phyloP scores from a whole-genome alignment of 2,797 vertebrate genomes.

The Syncerus caffer region DNA sequence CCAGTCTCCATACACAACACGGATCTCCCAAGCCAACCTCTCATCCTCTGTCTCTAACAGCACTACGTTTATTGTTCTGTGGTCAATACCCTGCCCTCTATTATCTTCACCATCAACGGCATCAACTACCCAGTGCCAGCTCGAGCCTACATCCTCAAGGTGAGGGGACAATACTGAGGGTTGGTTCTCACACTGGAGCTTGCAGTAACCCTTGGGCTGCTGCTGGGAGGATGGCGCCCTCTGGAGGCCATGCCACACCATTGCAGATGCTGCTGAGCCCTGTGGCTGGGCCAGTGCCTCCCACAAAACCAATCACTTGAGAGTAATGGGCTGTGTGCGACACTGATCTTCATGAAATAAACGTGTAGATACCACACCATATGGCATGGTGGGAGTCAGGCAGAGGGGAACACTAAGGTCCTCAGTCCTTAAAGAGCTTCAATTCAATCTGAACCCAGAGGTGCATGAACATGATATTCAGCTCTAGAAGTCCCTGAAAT shows the following conservation, averaged over 20 bases:
- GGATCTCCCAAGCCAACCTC: too few relatives aligned
- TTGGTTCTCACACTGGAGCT: background rate
- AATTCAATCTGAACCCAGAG: too few relatives aligned
- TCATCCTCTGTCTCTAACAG: too few relatives aligned
- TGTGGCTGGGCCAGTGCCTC: background rate
- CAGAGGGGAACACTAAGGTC: too few relatives aligned
- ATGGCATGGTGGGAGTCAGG: background rate
- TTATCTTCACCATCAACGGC: background rate
- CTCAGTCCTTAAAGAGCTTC: too few relatives aligned
- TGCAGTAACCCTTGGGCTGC: background rate
- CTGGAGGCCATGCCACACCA: background rate
- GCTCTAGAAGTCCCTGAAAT: background rate
- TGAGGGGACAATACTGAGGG: background rate
- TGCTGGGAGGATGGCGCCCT: background rate
- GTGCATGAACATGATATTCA: too few relatives aligned
- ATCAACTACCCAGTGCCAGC: background rate
- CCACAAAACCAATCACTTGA: background rate
- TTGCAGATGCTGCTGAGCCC: too few relatives aligned
- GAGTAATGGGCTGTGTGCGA: background rate
- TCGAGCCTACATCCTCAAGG: background rate
- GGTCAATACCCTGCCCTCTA: background rate
- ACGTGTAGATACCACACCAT: too few relatives aligned
- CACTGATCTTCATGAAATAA: too few relatives aligned
- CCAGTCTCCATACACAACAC: too few relatives aligned
- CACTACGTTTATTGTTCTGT: rapidly evolving